Base-by-base conservation (phyloP, 2,888 invertebrate genomes). In the Conops quadrifasciatus region DNA sequence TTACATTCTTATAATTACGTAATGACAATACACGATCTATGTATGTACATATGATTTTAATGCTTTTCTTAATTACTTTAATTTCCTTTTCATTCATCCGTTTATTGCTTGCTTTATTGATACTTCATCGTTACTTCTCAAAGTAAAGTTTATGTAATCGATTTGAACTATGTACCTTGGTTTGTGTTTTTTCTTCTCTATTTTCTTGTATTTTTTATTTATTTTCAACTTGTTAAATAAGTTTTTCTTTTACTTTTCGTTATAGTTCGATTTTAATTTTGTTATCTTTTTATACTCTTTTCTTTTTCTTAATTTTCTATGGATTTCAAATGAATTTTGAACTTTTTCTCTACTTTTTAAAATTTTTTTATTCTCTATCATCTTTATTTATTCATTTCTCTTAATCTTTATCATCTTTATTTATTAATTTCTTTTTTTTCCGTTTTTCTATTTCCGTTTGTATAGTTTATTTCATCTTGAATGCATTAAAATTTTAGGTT, bases 271-370 rank as follows among this genome's bases (percentile, higher is more conserved):
- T 71, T 72, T 66, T 21, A 36, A 62, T 43, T 53, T 58, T 58
- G 49, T 63, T 45, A 24, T 58, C 5, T 45, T 65, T 62, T 66
- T 36, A 36, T 72, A 67, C 70, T 36, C 15, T 53, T 72, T 73
- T 73, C 68, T 72, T 68, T 74, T 71, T 71, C 68, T 59, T 68
- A 67, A 59, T 70, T 71, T 65, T 66, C 9, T 9, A 7, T 36
- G 9, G 9, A 36, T 9, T 36, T 36, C 5, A 36, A 36, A 36
- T 36, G 36, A 19, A 51, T 67, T 43, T 63, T 72, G 36, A 1
- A 45, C n/a, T 47, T 63, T 30, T 21, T 45, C 13, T 15, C 24
- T 71, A 72, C 9, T 36, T 36, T 36, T 36, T 36, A 36, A 36
- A 9, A 36, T 36, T 36, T 9, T 36, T 36, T 67, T 53, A 30